Base-by-base conservation (phyloP, 2,797 vertebrate genomes). In the Amblyopsis hoosieri region DNA sequence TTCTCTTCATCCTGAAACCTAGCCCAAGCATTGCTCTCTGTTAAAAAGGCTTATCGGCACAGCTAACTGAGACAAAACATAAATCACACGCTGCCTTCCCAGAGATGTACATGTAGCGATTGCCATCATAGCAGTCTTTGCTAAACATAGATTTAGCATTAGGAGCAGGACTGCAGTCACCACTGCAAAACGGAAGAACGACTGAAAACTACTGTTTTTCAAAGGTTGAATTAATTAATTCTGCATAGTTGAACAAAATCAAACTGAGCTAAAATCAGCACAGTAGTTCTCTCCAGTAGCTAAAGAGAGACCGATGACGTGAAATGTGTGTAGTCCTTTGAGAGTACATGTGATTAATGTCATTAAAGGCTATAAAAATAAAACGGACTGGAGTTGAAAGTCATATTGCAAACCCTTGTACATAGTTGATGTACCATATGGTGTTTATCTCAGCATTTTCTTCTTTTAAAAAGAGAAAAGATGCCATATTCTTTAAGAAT, bases 1-100 rank as follows among this genome's bases (percentile, higher is more conserved):
- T 59, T 80, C 54, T 63, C 66, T 47, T 66, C 64, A 71, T 74
- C 60, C 53, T 55, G 42, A 54, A 55, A 67, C 55, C 54, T 67
- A 45, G 48, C 69, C 10, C 15, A 60, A 42, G 4, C 67, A 75
- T 77, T 64, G 64, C 60, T 86, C 69, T 74, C 64, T 59, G 52
- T 62, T 74, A 49, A 78, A 72, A 49, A 70, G 62, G 56, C 11
- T 65, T 59, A 52, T 66, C 71, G 77, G 62, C 64, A 37, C 47
- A 42, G 57, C 42, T 19, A 12, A 72, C 70, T 55, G 45, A 63
- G 49, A 60, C 67, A 63, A n/a, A 59, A 66, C 61, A 74, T 72
- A 75, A 79, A 79, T 61, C 70, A 81, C 15, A 66, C 0, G 1
- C 67, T 9, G 3, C 11, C n/a, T 29, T 54, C 2, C 0, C 46